phyloP scores from a whole-genome alignment of 2,888 invertebrate genomes.

The Hydrotaea cyrtoneurina region DNA sequence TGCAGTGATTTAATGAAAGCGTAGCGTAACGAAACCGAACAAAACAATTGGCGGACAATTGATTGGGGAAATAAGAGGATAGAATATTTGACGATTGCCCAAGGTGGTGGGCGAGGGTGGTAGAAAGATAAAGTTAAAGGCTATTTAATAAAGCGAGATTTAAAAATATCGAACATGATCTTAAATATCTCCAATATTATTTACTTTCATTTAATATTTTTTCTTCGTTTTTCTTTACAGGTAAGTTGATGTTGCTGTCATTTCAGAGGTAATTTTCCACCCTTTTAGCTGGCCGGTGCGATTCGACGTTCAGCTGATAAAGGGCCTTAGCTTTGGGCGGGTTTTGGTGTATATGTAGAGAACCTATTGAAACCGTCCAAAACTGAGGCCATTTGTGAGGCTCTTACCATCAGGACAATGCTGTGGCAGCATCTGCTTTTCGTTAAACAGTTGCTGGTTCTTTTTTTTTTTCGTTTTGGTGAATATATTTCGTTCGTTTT shows the following conservation, averaged over 20 bases:
- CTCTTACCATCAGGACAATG: not conserved
- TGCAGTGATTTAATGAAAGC: constrained; percentile 36
- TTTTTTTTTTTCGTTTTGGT: not conserved
- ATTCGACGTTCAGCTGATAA: constrained; percentile 62
- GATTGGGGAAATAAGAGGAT: not conserved
- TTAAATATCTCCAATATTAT: too few species aligned
- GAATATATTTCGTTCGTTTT: not conserved
- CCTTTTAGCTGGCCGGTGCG: not conserved
- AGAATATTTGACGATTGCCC: not conserved
- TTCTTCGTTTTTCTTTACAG: constrained; percentile 56
- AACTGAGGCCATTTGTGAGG: constrained; percentile 79
- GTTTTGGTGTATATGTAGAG: constrained; percentile 80
- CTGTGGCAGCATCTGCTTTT: not conserved
- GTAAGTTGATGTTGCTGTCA: constrained; percentile 56
- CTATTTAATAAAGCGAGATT: too few species aligned
- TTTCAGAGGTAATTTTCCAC: constrained; percentile 22
- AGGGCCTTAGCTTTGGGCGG: constrained; percentile 81
- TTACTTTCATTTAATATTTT: not conserved
- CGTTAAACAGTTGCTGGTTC: not conserved
- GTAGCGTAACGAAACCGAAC: not conserved
- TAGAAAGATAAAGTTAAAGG: too few species aligned
- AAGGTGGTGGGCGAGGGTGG: too few species aligned
- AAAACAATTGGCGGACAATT: constrained; percentile 23
- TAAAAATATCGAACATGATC: too few species aligned
- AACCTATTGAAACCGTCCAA: constrained; percentile 82